Evolutionary conservation across 2,113 vertebrate species (phyloP).

Genomic region (Macrotus californicus): DNA sequence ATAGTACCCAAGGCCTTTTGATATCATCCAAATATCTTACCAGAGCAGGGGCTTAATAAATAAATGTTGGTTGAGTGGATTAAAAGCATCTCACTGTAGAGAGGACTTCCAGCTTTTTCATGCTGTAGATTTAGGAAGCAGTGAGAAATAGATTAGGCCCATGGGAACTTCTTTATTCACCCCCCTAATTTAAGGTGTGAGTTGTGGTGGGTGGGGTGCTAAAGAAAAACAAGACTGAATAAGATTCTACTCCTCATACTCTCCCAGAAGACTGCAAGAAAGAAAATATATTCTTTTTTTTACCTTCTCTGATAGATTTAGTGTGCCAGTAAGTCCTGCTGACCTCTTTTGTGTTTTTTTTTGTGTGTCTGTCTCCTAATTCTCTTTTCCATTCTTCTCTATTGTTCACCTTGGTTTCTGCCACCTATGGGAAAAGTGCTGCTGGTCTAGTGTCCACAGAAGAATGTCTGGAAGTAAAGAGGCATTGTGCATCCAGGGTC

Average conservation of each 20-base stretch:
- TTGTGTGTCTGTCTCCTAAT: neutral
- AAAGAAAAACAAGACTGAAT: constrained; percentile 28
- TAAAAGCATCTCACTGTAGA: neutral
- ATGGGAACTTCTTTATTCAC: neutral
- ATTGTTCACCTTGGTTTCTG: neutral
- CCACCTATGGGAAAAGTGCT: neutral
- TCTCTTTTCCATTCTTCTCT: neutral
- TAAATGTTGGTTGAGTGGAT: neutral
- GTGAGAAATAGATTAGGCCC: neutral
- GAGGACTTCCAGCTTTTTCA: neutral
- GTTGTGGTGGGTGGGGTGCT: constrained; percentile 30
- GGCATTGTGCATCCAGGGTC: neutral
- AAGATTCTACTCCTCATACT: neutral
- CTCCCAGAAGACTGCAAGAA: constrained; percentile 9
- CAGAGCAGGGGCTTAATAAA: neutral
- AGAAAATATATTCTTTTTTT: neutral
- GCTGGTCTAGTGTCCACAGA: neutral
- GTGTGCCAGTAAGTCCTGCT: neutral
- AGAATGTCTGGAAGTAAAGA: neutral
- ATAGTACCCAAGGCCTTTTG: neutral
- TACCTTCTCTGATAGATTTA: neutral
- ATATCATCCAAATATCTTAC: neutral
- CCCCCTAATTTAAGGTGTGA: neutral
- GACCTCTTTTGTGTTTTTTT: neutral
- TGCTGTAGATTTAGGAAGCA: neutral